These are phyloP conservation scores for Alfaro cultratus DNA, from an alignment of 2,797 vertebrate genomes.

Conservation along the genomic window DNA sequence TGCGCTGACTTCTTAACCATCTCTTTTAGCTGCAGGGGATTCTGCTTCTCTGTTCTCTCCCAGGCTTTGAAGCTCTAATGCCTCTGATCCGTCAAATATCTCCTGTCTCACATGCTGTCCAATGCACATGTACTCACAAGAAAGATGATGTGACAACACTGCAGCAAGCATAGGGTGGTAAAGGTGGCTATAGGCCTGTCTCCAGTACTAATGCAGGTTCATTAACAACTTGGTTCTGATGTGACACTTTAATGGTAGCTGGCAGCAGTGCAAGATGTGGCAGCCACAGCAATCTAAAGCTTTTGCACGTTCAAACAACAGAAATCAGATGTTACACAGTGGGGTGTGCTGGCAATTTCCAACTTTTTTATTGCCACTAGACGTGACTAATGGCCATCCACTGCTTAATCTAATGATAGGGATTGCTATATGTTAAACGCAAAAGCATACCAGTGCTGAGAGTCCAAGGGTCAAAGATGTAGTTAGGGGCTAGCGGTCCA, in stretches of 20 bases:
- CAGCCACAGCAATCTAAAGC: slow-evolving; percentile 23
- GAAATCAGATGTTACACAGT: slow-evolving; percentile 33
- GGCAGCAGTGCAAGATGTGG: slow-evolving; percentile 39
- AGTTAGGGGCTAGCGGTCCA: slow-evolving; percentile 3
- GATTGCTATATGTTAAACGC: slow-evolving; percentile 8
- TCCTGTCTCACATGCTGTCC: slow-evolving; percentile 57
- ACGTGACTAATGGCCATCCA: slow-evolving; percentile 6
- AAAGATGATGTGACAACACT: slow-evolving; percentile 39
- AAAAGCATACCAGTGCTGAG: slow-evolving; percentile 6
- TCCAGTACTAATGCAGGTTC: slow-evolving; percentile 42
- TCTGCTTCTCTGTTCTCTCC: slow-evolving; percentile 55
- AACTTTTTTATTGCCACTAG: slow-evolving; percentile 28
- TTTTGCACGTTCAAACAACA: slow-evolving; percentile 32
- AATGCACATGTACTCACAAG: slow-evolving; percentile 35
- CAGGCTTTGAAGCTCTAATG: slow-evolving; percentile 64
- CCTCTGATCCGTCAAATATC: slow-evolving; percentile 70
- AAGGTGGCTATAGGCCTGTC: slow-evolving; percentile 26
- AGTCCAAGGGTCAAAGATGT: slow-evolving; percentile 16
- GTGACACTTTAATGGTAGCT: slow-evolving; percentile 30
- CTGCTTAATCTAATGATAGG: slow-evolving; percentile 11
- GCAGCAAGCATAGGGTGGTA: slow-evolving; percentile 36
- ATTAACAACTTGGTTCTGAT: slow-evolving; percentile 34
- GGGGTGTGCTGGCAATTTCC: slow-evolving; percentile 18
- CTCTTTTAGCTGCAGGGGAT: slow-evolving; percentile 35
- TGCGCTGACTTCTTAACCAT: slow-evolving; percentile 38